Base-by-base conservation (phyloP, 1,140 invertebrate genomes). In the Calephelis nemesis region DNA sequence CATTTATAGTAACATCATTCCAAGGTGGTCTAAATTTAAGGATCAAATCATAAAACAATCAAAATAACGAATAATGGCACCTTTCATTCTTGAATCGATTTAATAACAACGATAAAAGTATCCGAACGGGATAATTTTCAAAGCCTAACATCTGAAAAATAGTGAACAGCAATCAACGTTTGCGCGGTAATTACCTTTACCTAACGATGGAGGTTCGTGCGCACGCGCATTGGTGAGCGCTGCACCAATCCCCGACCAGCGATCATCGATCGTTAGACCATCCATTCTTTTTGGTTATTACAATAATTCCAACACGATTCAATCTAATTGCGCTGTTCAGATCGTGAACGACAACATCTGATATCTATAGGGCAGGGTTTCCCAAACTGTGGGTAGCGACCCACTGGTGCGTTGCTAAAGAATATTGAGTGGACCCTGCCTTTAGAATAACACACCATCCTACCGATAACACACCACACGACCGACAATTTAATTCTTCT, bases 271-370 rank as follows among this genome's bases (percentile, higher is more conserved):
- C 79, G 81, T 87, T 88, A 84, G 78, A 83, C 68, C 79, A 85
- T 88, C 83, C 81, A 91, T 88, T 89, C 80, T 91, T 91, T 91
- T 89, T 81, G 80, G 84, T 91, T 88, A 91, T 91, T 91, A 91
- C 85, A 91, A 91, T 91, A 89, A 91, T 89, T 88, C 75, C 81
- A 71, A 81, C 83, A 87, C 86, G 82, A 91, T 88, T 87, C 77
- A 78, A 78, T 84, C 83, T 91, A 89, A 91, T 91, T 89, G 87
- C 81, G 78, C 82, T 74, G 74, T 87, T 84, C 83, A 79, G 79
- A 83, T 84, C 81, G 79, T 85, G 82, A 76, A 79, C 75, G 68
- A 78, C 78, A 76, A 79, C 77, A 77, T 76, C 71, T 76, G 69
- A 72, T 74, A 79, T 81, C 74, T 77, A 78, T 62, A 63, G 30